Evolutionary conservation across 2,888 invertebrate species (phyloP).

Genomic region (Drosophila anceps): DNA sequence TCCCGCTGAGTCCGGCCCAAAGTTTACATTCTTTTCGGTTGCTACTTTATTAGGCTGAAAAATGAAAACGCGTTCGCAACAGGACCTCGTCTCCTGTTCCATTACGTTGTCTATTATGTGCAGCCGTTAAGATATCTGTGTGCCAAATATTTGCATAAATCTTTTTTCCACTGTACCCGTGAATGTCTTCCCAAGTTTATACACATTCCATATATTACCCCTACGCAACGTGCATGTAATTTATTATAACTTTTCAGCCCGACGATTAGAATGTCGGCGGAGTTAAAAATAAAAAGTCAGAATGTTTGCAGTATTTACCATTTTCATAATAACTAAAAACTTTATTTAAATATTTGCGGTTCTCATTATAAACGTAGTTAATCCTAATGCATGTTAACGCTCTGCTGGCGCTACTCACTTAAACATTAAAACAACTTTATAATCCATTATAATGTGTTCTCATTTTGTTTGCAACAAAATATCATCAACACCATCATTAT

Average conservation of each 20-base stretch:
- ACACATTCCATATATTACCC: slow-evolving; percentile 37
- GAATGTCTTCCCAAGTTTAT: slow-evolving; percentile 40
- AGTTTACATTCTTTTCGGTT: slow-evolving; percentile 52
- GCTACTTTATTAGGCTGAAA: slow-evolving; percentile 76
- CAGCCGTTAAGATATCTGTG: slow-evolving; percentile 71
- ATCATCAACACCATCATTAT: slow-evolving; percentile 26
- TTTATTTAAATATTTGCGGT: slow-evolving; percentile 68
- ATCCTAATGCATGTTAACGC: slow-evolving; percentile 71
- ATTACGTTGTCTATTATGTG: slow-evolving; percentile 43
- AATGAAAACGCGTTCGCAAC: slow-evolving; percentile 58
- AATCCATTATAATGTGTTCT: slow-evolving; percentile 69
- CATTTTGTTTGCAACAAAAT: slow-evolving; percentile 75
- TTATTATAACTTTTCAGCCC: slow-evolving; percentile 51
- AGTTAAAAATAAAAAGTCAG: slow-evolving; percentile 24
- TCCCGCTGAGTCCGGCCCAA: slow-evolving; percentile 53
- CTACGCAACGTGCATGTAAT: slow-evolving; percentile 58
- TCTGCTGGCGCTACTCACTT: slow-evolving; percentile 73
- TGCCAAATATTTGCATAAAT: slow-evolving; percentile 77
- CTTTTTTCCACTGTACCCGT: slow-evolving; percentile 34
- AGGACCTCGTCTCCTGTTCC: slow-evolving; percentile 24
- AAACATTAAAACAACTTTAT: slow-evolving; percentile 78
- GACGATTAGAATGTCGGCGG: slow-evolving; percentile 11
- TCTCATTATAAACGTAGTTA: slow-evolving; percentile 57
- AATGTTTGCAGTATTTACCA: slow-evolving; percentile 65
- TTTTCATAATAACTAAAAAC: slow-evolving; percentile 77